Conservation (phyloP, 2,888 invertebrate genomes). For the Digitonthophagus gazella region DNA sequence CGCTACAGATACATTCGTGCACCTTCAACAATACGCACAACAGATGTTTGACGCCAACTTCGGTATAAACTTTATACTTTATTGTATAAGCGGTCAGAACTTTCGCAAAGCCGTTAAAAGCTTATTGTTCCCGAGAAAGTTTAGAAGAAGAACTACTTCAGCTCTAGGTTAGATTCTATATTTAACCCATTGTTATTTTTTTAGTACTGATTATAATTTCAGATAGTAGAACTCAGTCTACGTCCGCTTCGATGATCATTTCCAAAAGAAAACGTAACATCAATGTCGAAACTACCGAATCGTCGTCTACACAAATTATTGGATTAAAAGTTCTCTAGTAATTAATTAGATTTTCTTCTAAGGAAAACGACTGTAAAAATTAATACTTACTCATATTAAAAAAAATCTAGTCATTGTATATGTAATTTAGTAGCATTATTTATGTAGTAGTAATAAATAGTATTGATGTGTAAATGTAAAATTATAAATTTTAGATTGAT, state of each 20-base stretch:
- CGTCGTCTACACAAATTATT: slow-evolving; percentile 21
- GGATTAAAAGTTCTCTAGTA: slow-evolving; percentile 26
- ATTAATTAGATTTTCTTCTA: no score
- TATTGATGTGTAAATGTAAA: no score
- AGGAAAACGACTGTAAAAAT: no score
- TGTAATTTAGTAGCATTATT: no score
- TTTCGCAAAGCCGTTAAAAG: slow-evolving; percentile 59
- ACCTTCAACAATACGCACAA: slow-evolving; percentile 63
- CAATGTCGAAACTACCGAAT: slow-evolving; percentile 21
- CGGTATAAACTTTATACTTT: slow-evolving; percentile 78
- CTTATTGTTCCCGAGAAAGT: slow-evolving; percentile 30
- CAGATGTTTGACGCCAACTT: slow-evolving; percentile 78
- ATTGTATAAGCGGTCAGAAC: slow-evolving; percentile 79
- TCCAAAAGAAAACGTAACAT: slow-evolving; percentile 31
- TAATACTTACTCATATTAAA: not conserved
- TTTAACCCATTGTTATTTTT: not conserved
- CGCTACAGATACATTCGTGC: slow-evolving; percentile 39
- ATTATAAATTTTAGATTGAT: no score
- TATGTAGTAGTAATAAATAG: no score
- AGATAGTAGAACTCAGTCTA: slow-evolving; percentile 39
- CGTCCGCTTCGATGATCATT: slow-evolving; percentile 34
- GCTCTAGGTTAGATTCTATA: slow-evolving; percentile 15
- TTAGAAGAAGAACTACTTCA: slow-evolving; percentile 21
- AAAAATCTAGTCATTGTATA: not conserved
- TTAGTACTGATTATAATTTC: slow-evolving; percentile 27